Conservation (phyloP, 1,140 invertebrate genomes). For the Drosophila nigrodunni region DNA sequence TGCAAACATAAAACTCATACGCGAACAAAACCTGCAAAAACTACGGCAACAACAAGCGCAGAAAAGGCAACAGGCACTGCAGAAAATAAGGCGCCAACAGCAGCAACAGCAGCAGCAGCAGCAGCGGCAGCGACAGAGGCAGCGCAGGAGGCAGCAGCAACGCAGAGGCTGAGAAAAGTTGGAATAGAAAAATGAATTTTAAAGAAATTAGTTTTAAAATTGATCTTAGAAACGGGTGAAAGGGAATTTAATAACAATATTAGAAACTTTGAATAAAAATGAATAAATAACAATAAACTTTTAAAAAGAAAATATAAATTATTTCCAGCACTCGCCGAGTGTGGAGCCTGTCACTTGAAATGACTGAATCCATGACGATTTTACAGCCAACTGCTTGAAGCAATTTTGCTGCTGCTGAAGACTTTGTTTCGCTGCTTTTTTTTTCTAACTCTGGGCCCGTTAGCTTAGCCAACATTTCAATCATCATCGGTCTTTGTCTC, state of each 20-base stretch:
- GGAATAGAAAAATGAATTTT: neutral
- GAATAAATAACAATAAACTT: too few species aligned
- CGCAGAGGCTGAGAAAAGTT: neutral
- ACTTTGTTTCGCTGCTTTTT: constrained; percentile 22
- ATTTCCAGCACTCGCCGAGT: too few species aligned
- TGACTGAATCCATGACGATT: too few species aligned
- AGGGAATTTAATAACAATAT: too few species aligned
- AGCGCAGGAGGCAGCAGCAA: neutral
- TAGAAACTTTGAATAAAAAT: too few species aligned
- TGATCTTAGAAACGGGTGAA: too few species aligned
- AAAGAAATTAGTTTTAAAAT: too few species aligned
- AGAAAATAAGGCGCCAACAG: neutral
- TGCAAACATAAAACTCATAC: neutral
- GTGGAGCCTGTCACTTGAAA: too few species aligned
- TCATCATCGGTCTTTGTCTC: constrained; percentile 28
- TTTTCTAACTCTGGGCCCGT: constrained; percentile 35
- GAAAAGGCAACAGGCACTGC: neutral
- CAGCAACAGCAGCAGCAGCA: constrained; percentile 4
- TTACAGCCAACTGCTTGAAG: constrained; percentile 16
- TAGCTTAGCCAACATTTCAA: constrained; percentile 31
- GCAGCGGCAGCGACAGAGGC: too few species aligned
- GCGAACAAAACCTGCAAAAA: neutral
- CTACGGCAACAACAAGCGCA: constrained; percentile 1
- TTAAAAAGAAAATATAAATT: too few species aligned
- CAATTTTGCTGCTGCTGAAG: constrained; percentile 1